Evolutionary conservation across 2,888 invertebrate genomes (phyloP), one percentile per base, ranked within the genome.

Genomic region (Lagria hirta): DNA sequence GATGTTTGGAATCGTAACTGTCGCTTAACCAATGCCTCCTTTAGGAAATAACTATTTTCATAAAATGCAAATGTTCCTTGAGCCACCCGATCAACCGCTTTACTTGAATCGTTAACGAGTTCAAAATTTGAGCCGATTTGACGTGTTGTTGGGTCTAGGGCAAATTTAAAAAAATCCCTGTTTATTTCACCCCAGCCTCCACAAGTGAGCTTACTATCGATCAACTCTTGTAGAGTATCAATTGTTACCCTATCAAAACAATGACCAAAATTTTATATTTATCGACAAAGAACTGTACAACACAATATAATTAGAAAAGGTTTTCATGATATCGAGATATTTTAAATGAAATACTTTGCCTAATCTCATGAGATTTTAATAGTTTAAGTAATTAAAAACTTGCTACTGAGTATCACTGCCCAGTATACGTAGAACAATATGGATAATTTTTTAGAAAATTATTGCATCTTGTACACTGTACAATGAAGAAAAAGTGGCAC

Each of bases 191-290:
- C 84, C 83, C 87, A 88, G 0, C 86, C 84, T 0, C 86, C 84
- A 45, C 83, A 80, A 1, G 73, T 73, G 3, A 89, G 74, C 49
- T 77, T 76, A 53, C 83, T 86, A 30, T 77, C 76, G 0, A 81
- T 79, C 1, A 91, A 66, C 58, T 88, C 81, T 54, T 80, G 72
- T 18, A 91, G 62, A 0, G 86, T 86, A 60, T 91, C 86, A 21
- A 91, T 88, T 1, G 87, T 88, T 4, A 89, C 80, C 55, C 89
- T 84, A n/a, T n/a, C n/a, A n/a, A n/a, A n/a, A n/a, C n/a, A n/a
- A n/a, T n/a, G n/a, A n/a, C n/a, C n/a, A n/a, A n/a, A n/a, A n/a
- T n/a, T n/a, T n/a, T n/a, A n/a, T n/a, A n/a, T n/a, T n/a, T n/a
- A n/a, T n/a, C n/a, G n/a, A n/a, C n/a, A n/a, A n/a, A n/a, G n/a